phyloP scores from a whole-genome alignment of 2,888 invertebrate genomes.

The Aphodius sticticus region DNA sequence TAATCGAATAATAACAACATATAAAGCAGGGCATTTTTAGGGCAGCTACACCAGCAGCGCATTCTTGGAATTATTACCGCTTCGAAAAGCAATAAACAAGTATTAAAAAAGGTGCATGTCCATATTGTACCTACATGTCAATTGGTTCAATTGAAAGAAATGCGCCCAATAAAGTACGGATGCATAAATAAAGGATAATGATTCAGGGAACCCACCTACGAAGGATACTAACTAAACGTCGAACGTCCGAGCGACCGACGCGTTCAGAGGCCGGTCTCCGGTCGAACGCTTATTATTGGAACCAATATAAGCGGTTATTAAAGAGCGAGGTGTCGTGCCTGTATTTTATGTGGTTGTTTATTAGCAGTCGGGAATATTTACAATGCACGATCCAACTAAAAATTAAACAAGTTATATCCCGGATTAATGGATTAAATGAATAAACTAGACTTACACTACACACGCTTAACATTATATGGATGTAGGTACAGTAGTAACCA shows the following conservation, averaged over 20 bases:
- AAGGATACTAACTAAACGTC: slow-evolving; percentile 18
- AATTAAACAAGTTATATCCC: not conserved
- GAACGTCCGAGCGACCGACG: not conserved
- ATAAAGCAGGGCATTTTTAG: no score
- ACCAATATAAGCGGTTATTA: not conserved
- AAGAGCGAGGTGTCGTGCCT: slow-evolving; percentile 6
- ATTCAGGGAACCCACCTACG: slow-evolving; percentile 47
- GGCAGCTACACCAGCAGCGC: no score
- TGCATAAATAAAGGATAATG: slow-evolving; percentile 48
- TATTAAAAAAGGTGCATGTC: slow-evolving; percentile 43
- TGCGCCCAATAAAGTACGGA: slow-evolving; percentile 46
- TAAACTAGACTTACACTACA: not conserved
- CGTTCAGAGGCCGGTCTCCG: not conserved
- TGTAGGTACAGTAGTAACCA: not conserved
- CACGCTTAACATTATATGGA: no score
- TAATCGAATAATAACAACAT: no score
- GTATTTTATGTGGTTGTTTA: slow-evolving; percentile 25
- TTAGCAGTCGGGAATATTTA: slow-evolving; percentile 11
- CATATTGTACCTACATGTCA: slow-evolving; percentile 45
- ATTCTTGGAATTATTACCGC: slow-evolving; percentile 41
- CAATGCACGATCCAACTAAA: slow-evolving; percentile 8
- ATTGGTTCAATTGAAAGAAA: slow-evolving; percentile 47
- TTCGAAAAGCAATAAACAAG: slow-evolving; percentile 43
- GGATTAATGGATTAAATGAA: not conserved
- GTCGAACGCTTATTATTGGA: not conserved